phyloP scores from a whole-genome alignment of 30 jellyfish, hydroid and myxozoan genomes.

The Aurelia coerulea region DNA sequence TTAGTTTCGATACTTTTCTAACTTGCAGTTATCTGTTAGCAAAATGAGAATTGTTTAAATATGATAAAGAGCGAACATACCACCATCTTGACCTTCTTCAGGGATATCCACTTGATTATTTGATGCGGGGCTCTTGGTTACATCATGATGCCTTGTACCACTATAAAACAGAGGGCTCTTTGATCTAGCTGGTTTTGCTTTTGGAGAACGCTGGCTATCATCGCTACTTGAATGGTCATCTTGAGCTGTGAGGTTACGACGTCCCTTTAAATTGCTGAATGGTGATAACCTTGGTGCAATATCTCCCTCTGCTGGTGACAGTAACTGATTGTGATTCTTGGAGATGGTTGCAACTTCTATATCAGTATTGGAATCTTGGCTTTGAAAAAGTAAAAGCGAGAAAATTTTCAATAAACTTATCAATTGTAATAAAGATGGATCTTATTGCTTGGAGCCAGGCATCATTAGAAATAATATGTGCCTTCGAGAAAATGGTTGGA shows the following conservation, averaged over 20 bases:
- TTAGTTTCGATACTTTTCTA: too few relatives aligned
- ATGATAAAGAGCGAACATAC: not conserved
- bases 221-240: slow-evolving; percentile 71
- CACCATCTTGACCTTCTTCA: slow-evolving; percentile 39
- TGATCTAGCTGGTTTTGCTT: slow-evolving; percentile 20
- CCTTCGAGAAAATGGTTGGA: too few relatives aligned
- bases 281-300: slow-evolving; percentile 68
- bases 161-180: slow-evolving; percentile 71
- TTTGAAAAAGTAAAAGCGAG: not conserved
- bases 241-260: slow-evolving; percentile 33
- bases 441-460: too few relatives aligned
- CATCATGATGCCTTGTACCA: slow-evolving; percentile 58
- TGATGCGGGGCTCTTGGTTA: slow-evolving; percentile 4
- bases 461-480: too few relatives aligned
- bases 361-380: slow-evolving; percentile 29
- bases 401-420: too few relatives aligned
- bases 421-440: too few relatives aligned
- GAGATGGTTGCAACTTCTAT: slow-evolving; percentile 54
- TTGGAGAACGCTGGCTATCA: slow-evolving; percentile 26
- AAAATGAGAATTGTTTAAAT: too few relatives aligned
- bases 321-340: not conserved
- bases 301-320: slow-evolving; percentile 53
- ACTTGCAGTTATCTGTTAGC: too few relatives aligned
- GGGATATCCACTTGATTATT: not conserved
- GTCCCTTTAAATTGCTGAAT: slow-evolving; percentile 57